Percentiles rank a stretch among this genome's conserved stretches.
phyloP scores from a whole-genome alignment of 2,113 vertebrate species.

The Crotalus horridus region DNA sequence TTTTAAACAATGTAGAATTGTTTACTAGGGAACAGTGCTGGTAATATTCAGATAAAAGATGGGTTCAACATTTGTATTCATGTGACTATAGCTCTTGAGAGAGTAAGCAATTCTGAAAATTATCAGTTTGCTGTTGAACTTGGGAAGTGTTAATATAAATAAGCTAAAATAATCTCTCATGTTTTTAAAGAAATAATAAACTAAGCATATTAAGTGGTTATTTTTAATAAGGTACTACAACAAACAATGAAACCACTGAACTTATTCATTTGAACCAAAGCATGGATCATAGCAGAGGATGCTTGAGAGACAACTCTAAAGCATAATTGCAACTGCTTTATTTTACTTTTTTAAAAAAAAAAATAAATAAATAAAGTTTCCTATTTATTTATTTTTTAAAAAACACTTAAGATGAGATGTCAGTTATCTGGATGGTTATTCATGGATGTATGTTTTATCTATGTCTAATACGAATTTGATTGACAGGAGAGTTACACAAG shows the following conservation, averaged over 20 bases:
- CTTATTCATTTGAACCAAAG: not conserved
- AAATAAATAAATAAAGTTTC: too few species aligned
- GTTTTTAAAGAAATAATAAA: not conserved
- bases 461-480: conserved; percentile 23
- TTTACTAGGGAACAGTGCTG: not conserved
- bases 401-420: not conserved
- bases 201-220: not conserved
- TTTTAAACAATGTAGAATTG: not conserved
- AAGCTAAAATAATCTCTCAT: not conserved
- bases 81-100: not conserved
- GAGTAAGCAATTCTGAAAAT: not conserved
- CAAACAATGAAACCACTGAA: not conserved
- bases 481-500: conserved; percentile 14
- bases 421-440: conserved; percentile 22
- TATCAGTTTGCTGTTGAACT: not conserved
- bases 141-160: not conserved
- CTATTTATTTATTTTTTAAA: not conserved
- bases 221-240: not conserved
- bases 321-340: not conserved
- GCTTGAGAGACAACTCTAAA: not conserved
- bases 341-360: not conserved
- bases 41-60: not conserved
- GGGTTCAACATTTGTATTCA: not conserved
- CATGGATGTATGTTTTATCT: conserved; percentile 13
- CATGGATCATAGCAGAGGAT: not conserved